phyloP scores from a whole-genome alignment of 2,113 vertebrate species.

The Oncorhynchus mykiss region DNA sequence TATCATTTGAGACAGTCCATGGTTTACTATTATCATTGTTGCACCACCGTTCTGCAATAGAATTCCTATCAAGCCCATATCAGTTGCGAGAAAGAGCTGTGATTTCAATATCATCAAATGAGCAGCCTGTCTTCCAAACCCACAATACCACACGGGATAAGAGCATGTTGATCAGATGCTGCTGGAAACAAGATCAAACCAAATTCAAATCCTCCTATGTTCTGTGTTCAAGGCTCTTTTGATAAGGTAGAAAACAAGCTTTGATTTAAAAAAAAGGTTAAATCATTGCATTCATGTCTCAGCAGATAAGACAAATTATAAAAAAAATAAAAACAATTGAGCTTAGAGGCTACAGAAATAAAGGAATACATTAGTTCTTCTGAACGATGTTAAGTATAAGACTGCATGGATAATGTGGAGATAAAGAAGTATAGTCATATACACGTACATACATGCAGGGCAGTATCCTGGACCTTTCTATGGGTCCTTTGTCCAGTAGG shows the following conservation, averaged over 20 bases:
- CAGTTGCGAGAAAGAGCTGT: not conserved
- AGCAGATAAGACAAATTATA: not conserved
- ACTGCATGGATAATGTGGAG: not conserved
- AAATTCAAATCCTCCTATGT: not conserved
- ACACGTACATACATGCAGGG: not conserved
- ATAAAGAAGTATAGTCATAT: not conserved
- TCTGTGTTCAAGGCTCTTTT: slow-evolving; percentile 1
- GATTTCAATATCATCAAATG: not conserved
- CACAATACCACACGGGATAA: not conserved
- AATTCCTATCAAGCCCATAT: not conserved
- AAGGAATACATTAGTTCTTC: not conserved
- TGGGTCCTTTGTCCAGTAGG: not conserved
- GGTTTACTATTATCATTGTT: not conserved
- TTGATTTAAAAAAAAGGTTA: not conserved
- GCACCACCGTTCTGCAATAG: not conserved
- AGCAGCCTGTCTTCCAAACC: not conserved
- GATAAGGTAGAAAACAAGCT: slow-evolving; percentile 4
- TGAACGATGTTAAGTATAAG: not conserved
- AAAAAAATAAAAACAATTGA: not conserved
- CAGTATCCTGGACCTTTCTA: not conserved
- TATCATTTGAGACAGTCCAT: not conserved
- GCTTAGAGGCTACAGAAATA: not conserved
- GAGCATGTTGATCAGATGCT: not conserved
- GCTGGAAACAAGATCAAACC: not conserved
- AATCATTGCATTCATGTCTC: slow-evolving; percentile 3